phyloP scores from a whole-genome alignment of 2,797 vertebrate species.

The Aphelocoma californica region DNA sequence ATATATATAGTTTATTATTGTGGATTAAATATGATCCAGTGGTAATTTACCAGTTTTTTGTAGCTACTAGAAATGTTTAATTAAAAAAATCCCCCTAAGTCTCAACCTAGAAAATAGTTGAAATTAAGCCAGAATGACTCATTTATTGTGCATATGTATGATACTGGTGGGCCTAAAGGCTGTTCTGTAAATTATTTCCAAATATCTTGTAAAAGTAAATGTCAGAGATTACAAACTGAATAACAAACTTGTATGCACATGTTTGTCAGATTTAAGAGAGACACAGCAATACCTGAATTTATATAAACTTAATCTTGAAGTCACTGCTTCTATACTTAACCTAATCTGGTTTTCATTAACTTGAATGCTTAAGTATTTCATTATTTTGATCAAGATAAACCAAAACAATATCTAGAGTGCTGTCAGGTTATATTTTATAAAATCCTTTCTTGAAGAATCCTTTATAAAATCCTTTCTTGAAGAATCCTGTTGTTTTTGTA shows the following conservation, averaged over 20 bases:
- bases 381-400: neutral
- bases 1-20: neutral
- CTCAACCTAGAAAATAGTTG: neutral
- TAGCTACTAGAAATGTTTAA: neutral
- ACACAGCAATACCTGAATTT: neutral
- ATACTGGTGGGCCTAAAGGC: neutral
- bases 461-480: neutral
- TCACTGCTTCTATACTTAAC: neutral
- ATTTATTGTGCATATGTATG: neutral
- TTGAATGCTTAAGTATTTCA: neutral
- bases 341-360: neutral
- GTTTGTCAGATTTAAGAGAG: neutral
- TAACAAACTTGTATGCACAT: neutral
- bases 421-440: neutral
- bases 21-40: neutral
- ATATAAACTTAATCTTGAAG: neutral
- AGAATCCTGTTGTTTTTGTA: neutral
- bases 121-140: neutral
- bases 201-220: neutral
- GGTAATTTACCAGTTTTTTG: neutral
- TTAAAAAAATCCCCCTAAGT: neutral
- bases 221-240: neutral
- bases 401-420: neutral
- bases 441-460: neutral
- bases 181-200: neutral